Evolutionary conservation across 2,113 vertebrate species (phyloP).

Genomic region (Monopterus albus): DNA sequence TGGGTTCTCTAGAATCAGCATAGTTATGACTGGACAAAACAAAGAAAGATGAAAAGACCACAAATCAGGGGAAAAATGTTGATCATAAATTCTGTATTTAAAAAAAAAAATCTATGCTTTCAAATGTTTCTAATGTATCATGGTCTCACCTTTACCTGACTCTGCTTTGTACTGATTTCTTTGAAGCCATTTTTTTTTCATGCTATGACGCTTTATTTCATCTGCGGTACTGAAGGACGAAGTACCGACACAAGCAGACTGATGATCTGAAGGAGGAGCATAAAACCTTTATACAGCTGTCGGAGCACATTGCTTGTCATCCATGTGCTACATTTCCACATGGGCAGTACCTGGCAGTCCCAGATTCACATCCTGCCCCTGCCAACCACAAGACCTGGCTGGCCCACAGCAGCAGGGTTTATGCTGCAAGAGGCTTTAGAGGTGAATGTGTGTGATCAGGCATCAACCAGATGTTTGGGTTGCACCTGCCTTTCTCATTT

Average conservation of each 20-base stretch:
- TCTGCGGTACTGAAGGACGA: constrained; percentile 34
- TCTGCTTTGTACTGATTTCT: constrained; percentile 37
- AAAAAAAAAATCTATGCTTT: constrained; percentile 3
- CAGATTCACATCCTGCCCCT: constrained; percentile 57
- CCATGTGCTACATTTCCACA: constrained; percentile 62
- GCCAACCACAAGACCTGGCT: constrained; percentile 62
- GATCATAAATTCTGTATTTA: constrained; percentile 12
- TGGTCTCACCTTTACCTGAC: constrained; percentile 43
- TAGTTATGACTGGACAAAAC: constrained; percentile 16
- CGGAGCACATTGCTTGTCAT: constrained; percentile 72
- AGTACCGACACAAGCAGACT: constrained; percentile 49
- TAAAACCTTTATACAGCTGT: constrained; percentile 70
- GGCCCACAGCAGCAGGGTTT: constrained; percentile 59
- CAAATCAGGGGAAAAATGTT: constrained; percentile 1
- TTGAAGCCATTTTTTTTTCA: constrained; percentile 51
- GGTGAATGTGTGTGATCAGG: constrained; percentile 59
- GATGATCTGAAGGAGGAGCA: constrained; percentile 47
- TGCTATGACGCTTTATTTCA: constrained; percentile 50
- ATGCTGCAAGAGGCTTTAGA: constrained; percentile 53
- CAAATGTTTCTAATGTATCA: constrained; percentile 39
- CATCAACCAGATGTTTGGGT: constrained; percentile 76
- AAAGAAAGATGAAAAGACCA: not conserved
- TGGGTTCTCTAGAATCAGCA: constrained; percentile 12
- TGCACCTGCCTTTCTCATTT: constrained; percentile 62
- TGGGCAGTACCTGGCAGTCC: constrained; percentile 60